Base-by-base conservation (phyloP, 2,888 invertebrate genomes). In the Terebella lapidaria region DNA sequence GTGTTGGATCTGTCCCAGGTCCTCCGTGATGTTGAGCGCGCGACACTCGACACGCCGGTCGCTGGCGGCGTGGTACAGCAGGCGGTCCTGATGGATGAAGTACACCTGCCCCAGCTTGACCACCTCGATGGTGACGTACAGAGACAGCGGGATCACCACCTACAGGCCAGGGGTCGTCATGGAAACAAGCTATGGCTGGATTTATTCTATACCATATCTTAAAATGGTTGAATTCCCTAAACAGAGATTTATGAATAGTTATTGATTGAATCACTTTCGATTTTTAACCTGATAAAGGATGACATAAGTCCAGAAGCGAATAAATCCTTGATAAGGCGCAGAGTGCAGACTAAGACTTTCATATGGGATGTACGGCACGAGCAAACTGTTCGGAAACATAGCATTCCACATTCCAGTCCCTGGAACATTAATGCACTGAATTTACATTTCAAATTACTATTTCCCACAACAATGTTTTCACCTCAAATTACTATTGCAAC, bases 91-190 rank as follows among this genome's bases (percentile, higher is more conserved):
- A 74, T 92, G 90, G 72, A 97, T 95, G 80, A 94, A 93, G 82
- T 90, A 95, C 54, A 95, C 91, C 84, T 97, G 96, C 62, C 92
- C 86, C 65, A 96, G 86, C 82, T 96, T 97, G 70, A 95, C 92
- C 84, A 97, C 87, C 82, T 97, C 97, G 74, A 97, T 88, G 2
- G 95, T 94, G 57, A 97, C 96, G 82, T 97, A 97, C 63, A 97
- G 83, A 4, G 96, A 94, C 53, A 97, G 85, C 0, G 97, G 97
- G 77, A 97, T 95, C 89, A 97, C 92, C 63, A 95, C 91, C 88
- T 88, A 80, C 5, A 75, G n/a, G n/a, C n/a, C n/a, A n/a, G n/a
- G n/a, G n/a, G n/a, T n/a, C n/a, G n/a, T n/a, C n/a, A n/a, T n/a
- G n/a, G n/a, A n/a, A 70, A 62, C 55, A n/a, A n/a, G n/a, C n/a